Base-by-base conservation (phyloP, 2,797 vertebrate species). In the Rhyacichthys aspro region DNA sequence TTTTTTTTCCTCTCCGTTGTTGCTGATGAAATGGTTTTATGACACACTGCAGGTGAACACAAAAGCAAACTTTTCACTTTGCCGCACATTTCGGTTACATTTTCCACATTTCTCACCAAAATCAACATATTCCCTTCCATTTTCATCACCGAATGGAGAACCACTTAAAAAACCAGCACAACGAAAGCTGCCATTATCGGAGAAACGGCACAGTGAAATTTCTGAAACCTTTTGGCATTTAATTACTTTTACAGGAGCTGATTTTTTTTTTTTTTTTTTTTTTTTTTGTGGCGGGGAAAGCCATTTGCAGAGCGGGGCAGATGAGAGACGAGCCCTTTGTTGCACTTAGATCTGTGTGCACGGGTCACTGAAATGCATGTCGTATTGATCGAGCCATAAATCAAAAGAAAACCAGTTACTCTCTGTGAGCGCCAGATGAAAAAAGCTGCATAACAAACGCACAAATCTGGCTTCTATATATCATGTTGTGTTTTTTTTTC, bases 371-470 rank as follows among this genome's bases (percentile, higher is more conserved):
- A 69, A 59, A 78, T 74, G 53, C 53, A 59, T 70, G 63, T 15
- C 9, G 7, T 62, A 72, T 70, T 54, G 65, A 82, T 74, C 77
- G 71, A 47, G 14, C 9, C 17, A 59, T 72, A 54, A 71, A 76
- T 79, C 62, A 66, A 17, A 71, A 70, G 68, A 59, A 59, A 60
- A 38, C 52, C 15, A n/a, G 15, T 39, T 17, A 18, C 44, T 17
- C 36, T 42, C 32, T 17, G 23, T n/a, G 38, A 52, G 39, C 43
- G 42, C 52, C 14, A 19, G 55, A 63, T 56, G 44, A 12, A 9
- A 5, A 11, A n/a, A 34, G 43, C 43, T n/a, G 7, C 19, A 34
- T 48, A 50, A 60, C 39, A 42, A 39, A 39, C 38, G 23, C 23
- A 15, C n/a, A 28, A 70, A 52, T n/a, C 14, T 52, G 50, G 36